Evolutionary conservation across 2,888 invertebrate species (phyloP), one percentile per base, ranked within the genome.

Genomic region (Agriopis leucophaearia): DNA sequence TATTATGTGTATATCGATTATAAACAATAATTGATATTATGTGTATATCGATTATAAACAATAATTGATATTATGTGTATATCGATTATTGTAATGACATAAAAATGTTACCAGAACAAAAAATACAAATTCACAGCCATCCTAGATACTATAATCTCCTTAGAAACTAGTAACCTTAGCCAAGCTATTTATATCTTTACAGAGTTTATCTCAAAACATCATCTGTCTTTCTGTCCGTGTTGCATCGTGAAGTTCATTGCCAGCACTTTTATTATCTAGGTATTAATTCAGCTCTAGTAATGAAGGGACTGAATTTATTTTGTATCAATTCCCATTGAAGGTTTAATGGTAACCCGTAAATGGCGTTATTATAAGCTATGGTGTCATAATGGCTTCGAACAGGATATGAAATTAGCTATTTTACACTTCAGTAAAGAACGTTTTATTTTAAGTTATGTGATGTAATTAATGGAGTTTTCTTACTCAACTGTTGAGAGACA

Each of bases 181-280:
- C 68, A 57, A 55, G 67, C 77, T 78, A 80, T 86, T 84, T 82
- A 83, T 81, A 85, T 79, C 78, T 83, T 80, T 78, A 82, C 80
- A 77, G 72, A 69, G 63, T 76, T 86, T 87, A 88, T 88, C 88
- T 85, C 80, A 74, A 83, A 81, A 80, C 84, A 86, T 85, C 82
- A 87, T 86, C 86, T 84, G 82, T 83, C 80, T 64, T 56, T 56
- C 50, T 70, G 67, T 74, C 61, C 62, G 59, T 62, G 70, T 73
- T 69, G 62, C 64, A 7, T 62, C 44, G 44, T 45, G 35, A 60
- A 40, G 68, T 59, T 60, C 63, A 50, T 67, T 65, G 64, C 73
- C 70, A 66, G 71, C 66, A 73, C 70, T 71, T 70, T 75, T 75
- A 73, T 69, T 75, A 73, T 70, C 74, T 73, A 50, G 63, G 69